Evolutionary conservation across 2,113 vertebrate species (phyloP).

Genomic region (Centropristis striata): DNA sequence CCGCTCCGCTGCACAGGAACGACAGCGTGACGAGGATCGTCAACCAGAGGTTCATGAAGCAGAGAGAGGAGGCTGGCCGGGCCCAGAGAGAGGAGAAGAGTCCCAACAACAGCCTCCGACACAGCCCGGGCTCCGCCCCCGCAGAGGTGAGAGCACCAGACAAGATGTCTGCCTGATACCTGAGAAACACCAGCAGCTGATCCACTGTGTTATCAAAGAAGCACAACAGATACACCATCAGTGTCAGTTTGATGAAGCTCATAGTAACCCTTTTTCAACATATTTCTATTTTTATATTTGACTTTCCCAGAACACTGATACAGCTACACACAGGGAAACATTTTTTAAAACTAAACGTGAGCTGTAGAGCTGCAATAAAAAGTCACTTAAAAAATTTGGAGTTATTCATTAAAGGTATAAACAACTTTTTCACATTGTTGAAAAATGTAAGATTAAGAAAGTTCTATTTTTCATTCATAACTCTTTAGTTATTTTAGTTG

Average conservation of each 20-base stretch:
- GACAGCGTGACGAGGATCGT: slow-evolving; percentile 90
- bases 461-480: no score
- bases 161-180: neutral
- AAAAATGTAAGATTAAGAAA: no score
- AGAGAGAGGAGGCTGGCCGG: slow-evolving; percentile 86
- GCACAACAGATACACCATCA: neutral
- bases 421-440: no score
- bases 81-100: slow-evolving; percentile 69
- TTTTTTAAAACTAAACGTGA: neutral
- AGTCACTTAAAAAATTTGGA: no score
- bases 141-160: slow-evolving; percentile 86
- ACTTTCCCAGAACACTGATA: neutral
- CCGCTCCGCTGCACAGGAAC: slow-evolving; percentile 78
- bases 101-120: slow-evolving; percentile 75
- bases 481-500: no score
- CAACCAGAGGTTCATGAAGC: slow-evolving; percentile 93
- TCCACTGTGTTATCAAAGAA: neutral
- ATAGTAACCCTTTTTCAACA: neutral
- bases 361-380: neutral
- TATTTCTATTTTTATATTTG: neutral
- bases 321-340: neutral
- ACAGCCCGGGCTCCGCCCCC: slow-evolving; percentile 75
- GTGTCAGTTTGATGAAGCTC: neutral
- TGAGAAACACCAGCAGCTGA: neutral
- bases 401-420: no score